phyloP scores from a whole-genome alignment of 2,113 vertebrate genomes.

The Haemorhous mexicanus region DNA sequence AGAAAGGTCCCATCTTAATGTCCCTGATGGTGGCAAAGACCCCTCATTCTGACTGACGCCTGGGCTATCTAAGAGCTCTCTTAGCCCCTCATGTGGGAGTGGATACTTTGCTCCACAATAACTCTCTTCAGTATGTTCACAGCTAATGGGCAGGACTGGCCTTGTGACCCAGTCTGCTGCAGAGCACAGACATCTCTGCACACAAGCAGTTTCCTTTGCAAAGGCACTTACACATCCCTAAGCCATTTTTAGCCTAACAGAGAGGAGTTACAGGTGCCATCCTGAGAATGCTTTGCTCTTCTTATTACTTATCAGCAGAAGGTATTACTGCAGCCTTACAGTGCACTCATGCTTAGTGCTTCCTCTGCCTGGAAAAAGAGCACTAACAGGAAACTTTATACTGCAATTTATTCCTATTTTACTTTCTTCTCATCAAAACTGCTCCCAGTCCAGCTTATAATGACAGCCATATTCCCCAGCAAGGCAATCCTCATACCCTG shows the following conservation, averaged over 20 bases:
- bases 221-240: neutral
- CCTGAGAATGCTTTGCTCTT: neutral
- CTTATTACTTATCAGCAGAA: neutral
- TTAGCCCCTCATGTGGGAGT: neutral
- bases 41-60: neutral
- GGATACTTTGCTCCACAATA: rapidly evolving
- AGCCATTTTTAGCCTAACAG: neutral
- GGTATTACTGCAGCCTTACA: neutral
- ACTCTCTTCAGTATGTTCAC: neutral
- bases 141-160: neutral
- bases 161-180: neutral
- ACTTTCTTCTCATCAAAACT: neutral
- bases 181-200: neutral
- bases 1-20: neutral
- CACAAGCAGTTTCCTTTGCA: neutral
- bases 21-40: neutral
- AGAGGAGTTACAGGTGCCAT: neutral
- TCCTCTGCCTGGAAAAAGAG: neutral
- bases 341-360: neutral
- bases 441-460: neutral
- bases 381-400: neutral
- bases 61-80: neutral
- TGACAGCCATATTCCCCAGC: neutral
- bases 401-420: neutral
- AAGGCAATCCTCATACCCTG: neutral